Evolutionary conservation across 2,113 vertebrate species (phyloP), one percentile per base, ranked within the genome.

Genomic region (Lampris incognitus): DNA sequence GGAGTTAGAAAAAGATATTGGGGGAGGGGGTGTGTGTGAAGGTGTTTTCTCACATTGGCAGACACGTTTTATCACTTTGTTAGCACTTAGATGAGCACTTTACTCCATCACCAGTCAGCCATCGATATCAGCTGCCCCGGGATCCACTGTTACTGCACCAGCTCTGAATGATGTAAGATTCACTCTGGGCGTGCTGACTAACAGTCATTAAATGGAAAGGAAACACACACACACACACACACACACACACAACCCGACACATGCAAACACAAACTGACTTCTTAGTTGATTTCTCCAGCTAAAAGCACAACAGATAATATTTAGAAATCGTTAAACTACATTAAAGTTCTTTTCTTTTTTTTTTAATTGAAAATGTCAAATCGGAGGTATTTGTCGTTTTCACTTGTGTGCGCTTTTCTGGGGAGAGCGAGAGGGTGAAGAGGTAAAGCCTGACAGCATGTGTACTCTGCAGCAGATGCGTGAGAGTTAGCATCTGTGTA

Each of bases 51-150:
- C 61, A 75, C 77, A 80, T 84, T 87, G 85, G 83, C 82, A 1
- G 66, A 58, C 66, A 79, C 24, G 87, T 85, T 79, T 78, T 87
- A 74, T 85, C 77, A 83, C 80, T 66, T 87, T 72, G 72, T 91
- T 91, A 85, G 76, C 83, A 86, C 80, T 60, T 87, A 85, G 56
- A 88, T 56, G 61, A 76, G 79, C 24, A 58, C 85, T 76, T 87
- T 84, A 88, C 87, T 24, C 24, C 24, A 24, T 24, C 78, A 79
- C 85, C 85, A 83, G 74, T 74, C 24, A 69, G 54, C 76, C 66
- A 62, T 74, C 71, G 79, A 83, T 83, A 78, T 85, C 76, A 72
- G 74, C 69, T 67, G 76, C 72, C 63, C 24, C 1, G 0, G 81
- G 62, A 24, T 54, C 50, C 61, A 9, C 38, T 66, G 61, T 81